phyloP scores from a whole-genome alignment of 1,140 invertebrate species.

The Chrysopa pallens region DNA sequence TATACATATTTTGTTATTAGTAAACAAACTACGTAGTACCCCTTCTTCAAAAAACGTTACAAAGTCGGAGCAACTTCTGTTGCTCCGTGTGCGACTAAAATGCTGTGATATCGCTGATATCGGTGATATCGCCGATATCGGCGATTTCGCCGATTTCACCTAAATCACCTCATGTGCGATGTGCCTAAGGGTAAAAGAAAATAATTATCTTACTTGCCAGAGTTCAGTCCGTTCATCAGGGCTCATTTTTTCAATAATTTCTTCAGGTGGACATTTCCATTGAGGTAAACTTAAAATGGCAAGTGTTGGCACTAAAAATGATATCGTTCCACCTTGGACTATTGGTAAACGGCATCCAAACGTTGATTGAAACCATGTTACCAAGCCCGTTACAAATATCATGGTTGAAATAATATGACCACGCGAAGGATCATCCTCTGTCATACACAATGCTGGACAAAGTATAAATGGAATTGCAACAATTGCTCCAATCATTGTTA shows the following conservation, averaged over 20 bases:
- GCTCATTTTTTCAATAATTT: constrained; percentile 33
- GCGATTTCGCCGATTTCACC: too few relatives aligned
- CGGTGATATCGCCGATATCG: too few relatives aligned
- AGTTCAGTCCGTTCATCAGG: constrained; percentile 37
- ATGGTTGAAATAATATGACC: constrained; percentile 73
- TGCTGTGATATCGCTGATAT: too few relatives aligned
- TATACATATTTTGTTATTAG: too few relatives aligned
- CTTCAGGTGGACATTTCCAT: constrained; percentile 53
- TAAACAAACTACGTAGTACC: too few relatives aligned
- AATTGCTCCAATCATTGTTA: constrained; percentile 76
- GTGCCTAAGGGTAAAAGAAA: too few relatives aligned
- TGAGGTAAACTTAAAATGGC: constrained; percentile 59
- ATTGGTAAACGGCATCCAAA: constrained; percentile 50
- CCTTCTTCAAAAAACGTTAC: too few relatives aligned
- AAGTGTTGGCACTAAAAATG: constrained; percentile 69
- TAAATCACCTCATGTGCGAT: too few relatives aligned
- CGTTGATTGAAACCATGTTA: constrained; percentile 63
- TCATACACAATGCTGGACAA: constrained; percentile 65
- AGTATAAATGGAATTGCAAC: constrained; percentile 71
- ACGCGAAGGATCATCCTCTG: constrained; percentile 53
- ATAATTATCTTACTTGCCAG: constrained; percentile 33
- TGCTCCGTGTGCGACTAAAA: too few relatives aligned
- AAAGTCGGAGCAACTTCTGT: too few relatives aligned
- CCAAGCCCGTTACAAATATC: constrained; percentile 72
- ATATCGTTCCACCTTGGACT: constrained; percentile 64